These are phyloP conservation scores for Thalassoma bifasciatum DNA, from an alignment of 2,113 vertebrate species.

Conservation along the genomic window DNA sequence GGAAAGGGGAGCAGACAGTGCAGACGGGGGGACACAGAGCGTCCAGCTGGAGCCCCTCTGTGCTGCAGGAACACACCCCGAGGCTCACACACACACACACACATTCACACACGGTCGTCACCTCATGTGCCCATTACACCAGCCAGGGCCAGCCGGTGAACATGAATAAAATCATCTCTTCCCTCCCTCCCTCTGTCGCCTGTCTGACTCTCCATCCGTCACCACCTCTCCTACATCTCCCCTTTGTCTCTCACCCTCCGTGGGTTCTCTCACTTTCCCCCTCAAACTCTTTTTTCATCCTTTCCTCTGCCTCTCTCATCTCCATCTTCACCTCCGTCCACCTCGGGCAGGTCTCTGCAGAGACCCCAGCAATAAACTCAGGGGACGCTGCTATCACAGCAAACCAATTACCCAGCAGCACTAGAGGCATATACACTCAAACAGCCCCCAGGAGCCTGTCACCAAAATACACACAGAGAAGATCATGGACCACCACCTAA, in stretches of 20 bases:
- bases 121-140: slow-evolving; percentile 43
- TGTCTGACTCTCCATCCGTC: not conserved
- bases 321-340: slow-evolving; percentile 20
- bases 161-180: slow-evolving; percentile 33
- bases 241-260: not conserved
- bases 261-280: not conserved
- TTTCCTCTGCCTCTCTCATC: not conserved
- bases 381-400: slow-evolving; percentile 53
- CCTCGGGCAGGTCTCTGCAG: slow-evolving; percentile 45
- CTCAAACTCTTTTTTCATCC: not conserved
- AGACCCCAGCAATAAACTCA: slow-evolving; percentile 52
- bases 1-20: slow-evolving; percentile 27
- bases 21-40: slow-evolving; percentile 31
- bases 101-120: slow-evolving; percentile 31
- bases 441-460: slow-evolving; percentile 22
- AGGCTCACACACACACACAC: slow-evolving; percentile 19
- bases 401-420: slow-evolving; percentile 55
- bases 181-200: not conserved
- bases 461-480: slow-evolving; percentile 14
- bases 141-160: slow-evolving; percentile 42
- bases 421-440: slow-evolving; percentile 22
- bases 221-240: not conserved
- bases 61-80: slow-evolving; percentile 54
- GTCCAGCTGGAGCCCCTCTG: slow-evolving; percentile 69
- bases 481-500: not conserved